A percentile compares a stretch with the other conserved stretches of the same genome.
phyloP scores from a whole-genome alignment of 1,140 invertebrate species.

The Aphaenogaster ashmeadi region DNA sequence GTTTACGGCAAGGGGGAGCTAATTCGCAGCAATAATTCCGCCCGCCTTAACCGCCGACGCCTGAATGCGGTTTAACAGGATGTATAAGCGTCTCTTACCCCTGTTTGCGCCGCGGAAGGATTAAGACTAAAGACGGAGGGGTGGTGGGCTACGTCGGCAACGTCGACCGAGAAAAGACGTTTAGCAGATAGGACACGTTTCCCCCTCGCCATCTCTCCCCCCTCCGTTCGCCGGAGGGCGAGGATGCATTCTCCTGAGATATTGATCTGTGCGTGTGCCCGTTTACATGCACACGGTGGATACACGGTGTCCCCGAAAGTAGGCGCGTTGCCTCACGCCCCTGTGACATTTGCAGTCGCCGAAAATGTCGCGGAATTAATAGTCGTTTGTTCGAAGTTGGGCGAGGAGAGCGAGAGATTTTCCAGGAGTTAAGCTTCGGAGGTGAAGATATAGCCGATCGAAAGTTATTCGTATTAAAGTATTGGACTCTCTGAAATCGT shows the following conservation, averaged over 20 bases:
- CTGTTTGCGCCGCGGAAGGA: slow-evolving; percentile 64
- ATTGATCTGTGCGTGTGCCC: slow-evolving; percentile 20
- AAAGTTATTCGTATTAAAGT: not conserved
- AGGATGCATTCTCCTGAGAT: slow-evolving; percentile 43
- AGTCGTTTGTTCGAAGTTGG: not conserved
- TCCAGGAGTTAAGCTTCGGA: not conserved
- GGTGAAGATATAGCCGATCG: not conserved
- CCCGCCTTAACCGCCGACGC: slow-evolving; percentile 59
- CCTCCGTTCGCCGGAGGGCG: not conserved
- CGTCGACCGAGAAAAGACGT: slow-evolving; percentile 56
- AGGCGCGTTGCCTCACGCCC: not conserved
- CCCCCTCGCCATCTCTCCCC: not conserved
- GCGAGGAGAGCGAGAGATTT: not conserved
- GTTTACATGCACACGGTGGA: not conserved
- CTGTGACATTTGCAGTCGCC: not conserved
- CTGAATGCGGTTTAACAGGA: slow-evolving; percentile 72
- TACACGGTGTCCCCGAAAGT: not conserved
- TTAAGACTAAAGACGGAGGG: slow-evolving; percentile 69
- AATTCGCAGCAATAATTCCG: slow-evolving; percentile 72
- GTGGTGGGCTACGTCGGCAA: slow-evolving; percentile 39
- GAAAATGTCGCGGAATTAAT: slow-evolving; percentile 15
- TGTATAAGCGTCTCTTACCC: slow-evolving; percentile 70
- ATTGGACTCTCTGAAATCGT: no score
- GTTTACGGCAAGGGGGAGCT: slow-evolving; percentile 53
- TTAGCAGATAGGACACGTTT: slow-evolving; percentile 50